Conservation (phyloP, 2,888 invertebrate species). For the Xiphydria camelus region DNA sequence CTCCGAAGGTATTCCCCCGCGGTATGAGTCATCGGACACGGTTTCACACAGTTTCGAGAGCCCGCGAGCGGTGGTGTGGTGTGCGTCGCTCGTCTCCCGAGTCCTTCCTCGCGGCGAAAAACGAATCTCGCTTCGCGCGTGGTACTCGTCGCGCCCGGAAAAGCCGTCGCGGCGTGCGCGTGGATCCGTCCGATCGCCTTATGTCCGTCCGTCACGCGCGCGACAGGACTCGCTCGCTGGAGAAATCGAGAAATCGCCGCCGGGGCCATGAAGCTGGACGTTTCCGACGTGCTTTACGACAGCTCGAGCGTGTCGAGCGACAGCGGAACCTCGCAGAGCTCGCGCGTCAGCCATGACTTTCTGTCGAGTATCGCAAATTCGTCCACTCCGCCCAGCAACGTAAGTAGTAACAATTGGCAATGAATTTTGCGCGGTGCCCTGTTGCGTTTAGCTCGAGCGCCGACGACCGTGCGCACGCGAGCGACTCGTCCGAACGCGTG, state of each 20-base stretch:
- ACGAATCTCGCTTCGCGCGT: constrained; percentile 3
- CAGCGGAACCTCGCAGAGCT: constrained; percentile 65
- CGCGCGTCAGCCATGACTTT: constrained; percentile 59
- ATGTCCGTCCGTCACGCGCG: too few relatives aligned
- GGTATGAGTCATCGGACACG: constrained; percentile 52
- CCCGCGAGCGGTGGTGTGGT: constrained; percentile 8
- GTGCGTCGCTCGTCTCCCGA: constrained; percentile 2
- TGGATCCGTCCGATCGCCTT: too few relatives aligned
- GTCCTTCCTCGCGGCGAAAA: too few relatives aligned
- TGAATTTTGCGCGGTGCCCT: too few relatives aligned
- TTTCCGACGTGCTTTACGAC: constrained; percentile 65
- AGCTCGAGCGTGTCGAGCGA: constrained; percentile 66
- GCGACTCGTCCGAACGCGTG: too few relatives aligned
- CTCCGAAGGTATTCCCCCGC: constrained; percentile 52
- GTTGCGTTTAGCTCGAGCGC: too few relatives aligned
- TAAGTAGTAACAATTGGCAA: too few relatives aligned
- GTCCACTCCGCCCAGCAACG: constrained; percentile 40
- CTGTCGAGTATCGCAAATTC: constrained; percentile 48
- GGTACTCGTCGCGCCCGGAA: too few relatives aligned
- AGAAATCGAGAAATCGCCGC: constrained; percentile 10
- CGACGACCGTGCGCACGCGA: too few relatives aligned
- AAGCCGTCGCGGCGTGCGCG: too few relatives aligned
- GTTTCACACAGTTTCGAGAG: constrained; percentile 43
- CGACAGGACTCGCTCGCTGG: constrained; percentile 8
- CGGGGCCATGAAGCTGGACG: constrained; percentile 64